A percentile compares a stretch with the other conserved stretches of the same genome.
phyloP scores from a whole-genome alignment of 2,113 vertebrate species.

The Cervus canadensis region DNA sequence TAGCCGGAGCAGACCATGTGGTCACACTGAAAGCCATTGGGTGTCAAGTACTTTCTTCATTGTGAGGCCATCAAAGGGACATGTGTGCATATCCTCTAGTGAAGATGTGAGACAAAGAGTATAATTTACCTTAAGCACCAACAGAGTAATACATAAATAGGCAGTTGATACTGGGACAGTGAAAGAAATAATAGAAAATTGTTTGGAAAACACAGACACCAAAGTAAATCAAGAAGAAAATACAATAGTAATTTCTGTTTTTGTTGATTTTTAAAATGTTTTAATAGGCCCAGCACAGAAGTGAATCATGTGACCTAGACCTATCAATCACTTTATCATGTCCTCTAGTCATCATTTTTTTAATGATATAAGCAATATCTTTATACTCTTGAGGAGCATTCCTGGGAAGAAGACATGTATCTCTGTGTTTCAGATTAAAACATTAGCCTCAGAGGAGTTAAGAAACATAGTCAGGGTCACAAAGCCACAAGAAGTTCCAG shows the following conservation, averaged over 20 bases:
- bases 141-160: not conserved
- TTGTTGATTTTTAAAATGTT: not conserved
- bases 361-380: not conserved
- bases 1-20: not conserved
- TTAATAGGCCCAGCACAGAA: not conserved
- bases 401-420: not conserved
- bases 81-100: not conserved
- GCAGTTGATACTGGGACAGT: not conserved
- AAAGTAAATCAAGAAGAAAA: not conserved
- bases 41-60: not conserved
- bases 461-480: not conserved
- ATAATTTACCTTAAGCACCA: not conserved
- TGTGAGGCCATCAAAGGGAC: not conserved
- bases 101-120: not conserved
- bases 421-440: not conserved
- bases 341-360: not conserved
- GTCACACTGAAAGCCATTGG: not conserved
- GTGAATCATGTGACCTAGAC: not conserved
- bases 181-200: not conserved
- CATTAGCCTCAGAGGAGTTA: not conserved
- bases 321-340: not conserved
- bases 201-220: not conserved
- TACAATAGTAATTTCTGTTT: not conserved
- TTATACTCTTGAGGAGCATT: not conserved
- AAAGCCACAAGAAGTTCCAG: not conserved